Evolutionary conservation across 2,888 invertebrate species (phyloP), one percentile per base, ranked within the genome.

Genomic region (Cataglyphis altisquamis): DNA sequence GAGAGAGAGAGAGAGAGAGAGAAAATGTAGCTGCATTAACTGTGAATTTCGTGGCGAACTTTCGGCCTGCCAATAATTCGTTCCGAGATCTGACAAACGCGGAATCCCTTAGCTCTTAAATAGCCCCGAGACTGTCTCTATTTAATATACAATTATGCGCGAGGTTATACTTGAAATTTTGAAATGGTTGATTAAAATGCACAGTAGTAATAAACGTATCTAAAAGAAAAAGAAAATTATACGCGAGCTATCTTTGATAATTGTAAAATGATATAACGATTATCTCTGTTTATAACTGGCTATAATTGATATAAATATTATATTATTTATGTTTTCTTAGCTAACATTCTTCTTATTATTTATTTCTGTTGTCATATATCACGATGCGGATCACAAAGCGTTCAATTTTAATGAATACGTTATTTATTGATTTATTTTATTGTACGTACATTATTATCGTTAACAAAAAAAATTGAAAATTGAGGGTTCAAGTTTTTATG

Each of bases 161-260:
- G 72, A 77, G 72, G 21, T 72, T 45, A 78, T 36, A 78, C 60
- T 80, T 36, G 78, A 21, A 60, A 73, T 80, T 80, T 72, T 32
- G 36, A 77, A 52, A 67, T n/a, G 36, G 41, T 41, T 41, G 29
- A 70, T 78, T 72, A 39, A 45, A 72, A 72, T 57, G 21, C 32
- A 8, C 41, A 12, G 10, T 12, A 18, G 55, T 39, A 68, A 70
- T 70, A 55, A 70, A 55, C 55, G 41, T 70, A 68, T 52, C 36
- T 36, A 39, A 39, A 63, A 32, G 32, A 74, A 52, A 52, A n/a
- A 52, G n/a, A n/a, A 52, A 52, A 74, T 74, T 64, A 74, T 63
- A 45, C 45, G 52, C 52, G 64, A 15, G 45, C 41, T 41, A 32
- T 45, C 9, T 45, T 25, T 12, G 25, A 39, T n/a, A 10, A 41